phyloP scores from a whole-genome alignment of 2,888 invertebrate species.

The Caenorhabditis afra region DNA sequence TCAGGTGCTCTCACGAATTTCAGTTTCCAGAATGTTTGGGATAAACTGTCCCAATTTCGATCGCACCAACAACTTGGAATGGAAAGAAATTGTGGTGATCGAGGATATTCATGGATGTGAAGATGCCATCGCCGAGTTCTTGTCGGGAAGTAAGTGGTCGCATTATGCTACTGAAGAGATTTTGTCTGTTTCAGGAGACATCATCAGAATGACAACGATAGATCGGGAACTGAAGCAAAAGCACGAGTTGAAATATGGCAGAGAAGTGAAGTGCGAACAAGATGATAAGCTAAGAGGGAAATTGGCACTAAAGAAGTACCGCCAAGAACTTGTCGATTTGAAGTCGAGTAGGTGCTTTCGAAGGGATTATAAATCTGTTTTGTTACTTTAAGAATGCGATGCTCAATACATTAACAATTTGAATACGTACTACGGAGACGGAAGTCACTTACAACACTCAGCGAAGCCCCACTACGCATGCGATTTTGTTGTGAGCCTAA shows the following conservation, averaged over 20 bases:
- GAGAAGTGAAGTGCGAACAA: conserved; percentile 7
- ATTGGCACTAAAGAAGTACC: conserved; percentile 15
- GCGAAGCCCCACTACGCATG: conserved; percentile 23
- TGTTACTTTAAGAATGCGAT: conserved; percentile 33
- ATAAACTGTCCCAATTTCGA: background rate
- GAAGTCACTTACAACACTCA: conserved; percentile 11
- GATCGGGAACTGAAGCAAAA: conserved; percentile 8
- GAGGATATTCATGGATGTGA: background rate
- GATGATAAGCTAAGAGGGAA: conserved; percentile 7
- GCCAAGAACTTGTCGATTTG: conserved; percentile 10
- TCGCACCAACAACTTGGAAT: too few species aligned
- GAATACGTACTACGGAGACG: conserved; percentile 28
- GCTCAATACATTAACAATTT: conserved; percentile 43
- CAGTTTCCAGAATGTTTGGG: too few species aligned
- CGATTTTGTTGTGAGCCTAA: too few species aligned
- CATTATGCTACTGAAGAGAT: too few species aligned
- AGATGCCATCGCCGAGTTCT: background rate
- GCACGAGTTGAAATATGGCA: conserved; percentile 22
- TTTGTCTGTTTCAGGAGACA: background rate
- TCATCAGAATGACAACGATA: background rate
- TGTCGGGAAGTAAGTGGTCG: background rate
- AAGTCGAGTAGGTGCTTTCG: too few species aligned
- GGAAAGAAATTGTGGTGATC: background rate
- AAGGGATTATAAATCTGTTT: too few species aligned
- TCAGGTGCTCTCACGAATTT: too few species aligned